Evolutionary conservation across 1,140 invertebrate genomes (phyloP).

Genomic region (Eueides isabella): DNA sequence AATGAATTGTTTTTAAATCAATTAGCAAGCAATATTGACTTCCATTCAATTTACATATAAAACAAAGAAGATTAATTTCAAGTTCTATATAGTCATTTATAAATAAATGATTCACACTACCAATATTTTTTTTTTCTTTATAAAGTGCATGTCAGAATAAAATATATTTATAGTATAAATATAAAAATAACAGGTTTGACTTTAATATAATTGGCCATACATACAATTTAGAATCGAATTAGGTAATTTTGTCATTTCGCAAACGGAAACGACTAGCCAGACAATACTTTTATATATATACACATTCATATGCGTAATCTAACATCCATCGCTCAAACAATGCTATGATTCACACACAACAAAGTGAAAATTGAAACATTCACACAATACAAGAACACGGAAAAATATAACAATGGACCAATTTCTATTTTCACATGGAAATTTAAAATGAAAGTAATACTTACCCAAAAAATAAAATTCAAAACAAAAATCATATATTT

Average conservation of each 20-base stretch:
- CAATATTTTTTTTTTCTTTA: background rate
- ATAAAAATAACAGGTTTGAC: background rate
- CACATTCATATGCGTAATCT: conserved; percentile 29
- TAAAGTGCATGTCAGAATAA: background rate
- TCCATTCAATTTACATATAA: background rate
- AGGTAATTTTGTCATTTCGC: conserved; percentile 18
- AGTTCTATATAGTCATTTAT: background rate
- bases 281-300: conserved; percentile 23
- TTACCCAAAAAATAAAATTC: conserved; percentile 96
- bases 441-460: conserved; percentile 46
- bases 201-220: background rate
- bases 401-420: conserved; percentile 9
- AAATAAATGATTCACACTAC: background rate
- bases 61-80: background rate
- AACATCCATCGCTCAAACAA: conserved; percentile 39
- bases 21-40: background rate
- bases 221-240: background rate
- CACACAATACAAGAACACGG: conserved; percentile 23
- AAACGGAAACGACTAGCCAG: conserved; percentile 22
- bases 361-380: conserved; percentile 33
- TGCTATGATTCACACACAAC: conserved; percentile 35
- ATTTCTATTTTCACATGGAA: conserved; percentile 9
- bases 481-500: conserved; percentile 97
- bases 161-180: background rate
- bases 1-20: background rate